Conservation (phyloP, 2,888 invertebrate genomes). For the Xanthorhoe spadicearia region DNA sequence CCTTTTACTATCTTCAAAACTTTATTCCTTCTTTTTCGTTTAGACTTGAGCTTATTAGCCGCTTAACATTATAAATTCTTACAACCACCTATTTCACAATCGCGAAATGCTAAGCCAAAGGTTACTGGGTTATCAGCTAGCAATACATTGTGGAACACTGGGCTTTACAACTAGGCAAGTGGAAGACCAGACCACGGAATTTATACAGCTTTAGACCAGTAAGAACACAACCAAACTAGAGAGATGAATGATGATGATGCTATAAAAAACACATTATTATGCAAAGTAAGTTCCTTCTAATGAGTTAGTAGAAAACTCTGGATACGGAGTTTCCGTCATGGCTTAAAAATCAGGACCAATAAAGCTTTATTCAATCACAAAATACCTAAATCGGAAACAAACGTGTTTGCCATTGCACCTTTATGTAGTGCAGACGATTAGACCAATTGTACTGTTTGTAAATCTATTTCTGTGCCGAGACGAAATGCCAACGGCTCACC, state of each 20-base stretch:
- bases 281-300: too few species aligned
- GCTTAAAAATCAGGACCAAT: too few species aligned
- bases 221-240: neutral
- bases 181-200: conserved; percentile 11
- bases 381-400: too few species aligned
- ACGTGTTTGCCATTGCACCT: neutral
- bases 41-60: neutral
- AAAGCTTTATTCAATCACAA: too few species aligned
- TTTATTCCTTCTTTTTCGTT: neutral
- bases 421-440: neutral
- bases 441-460: conserved; percentile 4
- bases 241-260: too few species aligned
- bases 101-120: conserved; percentile 36
- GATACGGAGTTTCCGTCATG: too few species aligned
- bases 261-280: too few species aligned
- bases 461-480: conserved; percentile 20
- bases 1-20: neutral
- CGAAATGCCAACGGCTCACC: conserved; percentile 43
- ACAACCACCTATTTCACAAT: conserved; percentile 23
- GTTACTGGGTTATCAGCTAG: conserved; percentile 35
- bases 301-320: too few species aligned
- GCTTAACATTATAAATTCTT: conserved; percentile 4
- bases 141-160: conserved; percentile 13
- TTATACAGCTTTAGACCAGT: neutral
- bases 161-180: conserved; percentile 20